Percentiles rank a stretch among this genome's conserved stretches.
Evolutionary conservation across 2,888 invertebrate species (phyloP).

Genomic region (Incurvaria masculella): DNA sequence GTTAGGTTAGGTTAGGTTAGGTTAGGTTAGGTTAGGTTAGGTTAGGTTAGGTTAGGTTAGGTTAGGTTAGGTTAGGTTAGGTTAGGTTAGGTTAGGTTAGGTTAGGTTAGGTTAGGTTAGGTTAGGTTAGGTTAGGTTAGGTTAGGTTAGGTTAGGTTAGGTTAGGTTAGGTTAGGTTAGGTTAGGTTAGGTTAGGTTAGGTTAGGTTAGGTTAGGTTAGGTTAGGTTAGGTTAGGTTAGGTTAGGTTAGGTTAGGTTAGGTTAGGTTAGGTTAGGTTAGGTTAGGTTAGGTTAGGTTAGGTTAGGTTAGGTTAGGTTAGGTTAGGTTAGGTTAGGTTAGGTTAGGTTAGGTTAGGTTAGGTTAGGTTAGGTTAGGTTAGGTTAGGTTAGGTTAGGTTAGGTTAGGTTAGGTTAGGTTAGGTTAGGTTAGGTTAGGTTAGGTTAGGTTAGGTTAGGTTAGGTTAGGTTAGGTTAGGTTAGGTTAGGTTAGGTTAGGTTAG

Average conservation of each 20-base stretch:
- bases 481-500: slow-evolving; percentile 6
- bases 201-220: slow-evolving; percentile 8
- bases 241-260: slow-evolving; percentile 9
- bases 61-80: slow-evolving; percentile 8
- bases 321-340: slow-evolving; percentile 10
- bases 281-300: slow-evolving; percentile 8
- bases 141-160: slow-evolving; percentile 3
- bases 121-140: slow-evolving; percentile 7
- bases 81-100: slow-evolving; percentile 8
- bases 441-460: slow-evolving; percentile 6
- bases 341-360: slow-evolving; percentile 9
- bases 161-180: slow-evolving; percentile 4
- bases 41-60: slow-evolving; percentile 11
- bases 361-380: slow-evolving; percentile 9
- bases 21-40: slow-evolving; percentile 14
- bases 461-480: slow-evolving; percentile 6
- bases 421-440: slow-evolving; percentile 6
- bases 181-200: background rate
- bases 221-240: slow-evolving; percentile 9
- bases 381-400: slow-evolving; percentile 8
- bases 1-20: slow-evolving; percentile 15
- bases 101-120: slow-evolving; percentile 8
- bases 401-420: slow-evolving; percentile 6
- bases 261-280: slow-evolving; percentile 8
- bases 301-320: slow-evolving; percentile 9